Conservation (phyloP, 2,888 invertebrate species). For the Copidosoma aretas region DNA sequence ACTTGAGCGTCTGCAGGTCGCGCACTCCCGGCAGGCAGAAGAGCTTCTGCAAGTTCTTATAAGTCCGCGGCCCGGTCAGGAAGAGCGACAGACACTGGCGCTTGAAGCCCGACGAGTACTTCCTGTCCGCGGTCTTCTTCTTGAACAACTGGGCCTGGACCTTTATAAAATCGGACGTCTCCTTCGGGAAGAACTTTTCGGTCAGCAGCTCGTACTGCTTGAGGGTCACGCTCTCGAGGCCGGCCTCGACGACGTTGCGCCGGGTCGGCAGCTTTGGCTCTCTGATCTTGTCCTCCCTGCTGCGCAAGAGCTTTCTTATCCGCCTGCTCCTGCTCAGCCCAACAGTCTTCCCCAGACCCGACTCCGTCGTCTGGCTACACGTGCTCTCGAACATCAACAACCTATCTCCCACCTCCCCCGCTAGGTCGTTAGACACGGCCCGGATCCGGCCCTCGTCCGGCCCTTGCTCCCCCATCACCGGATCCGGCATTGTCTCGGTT, state of each 20-base stretch:
- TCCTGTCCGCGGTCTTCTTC: slow-evolving; percentile 24
- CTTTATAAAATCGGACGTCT: slow-evolving; percentile 38
- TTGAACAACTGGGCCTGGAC: slow-evolving; percentile 37
- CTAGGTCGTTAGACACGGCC: too few relatives aligned
- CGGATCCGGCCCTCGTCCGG: too few relatives aligned
- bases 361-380: slow-evolving; percentile 23
- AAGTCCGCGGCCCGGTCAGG: slow-evolving; percentile 32
- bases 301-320: too few relatives aligned
- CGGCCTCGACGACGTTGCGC: too few relatives aligned
- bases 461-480: too few relatives aligned
- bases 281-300: slow-evolving; percentile 26
- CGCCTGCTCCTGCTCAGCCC: too few relatives aligned
- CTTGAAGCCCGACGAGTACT: slow-evolving; percentile 32
- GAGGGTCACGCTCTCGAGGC: slow-evolving; percentile 31
- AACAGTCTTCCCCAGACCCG: too few relatives aligned
- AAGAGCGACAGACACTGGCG: slow-evolving; percentile 28
- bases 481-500: too few relatives aligned
- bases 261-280: slow-evolving; percentile 15
- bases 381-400: slow-evolving; percentile 22
- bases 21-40: slow-evolving; percentile 33
- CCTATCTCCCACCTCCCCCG: too few relatives aligned
- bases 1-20: slow-evolving; percentile 34
- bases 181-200: slow-evolving; percentile 38
- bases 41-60: slow-evolving; percentile 37
- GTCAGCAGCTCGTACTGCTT: slow-evolving; percentile 38